phyloP scores from a whole-genome alignment of 2,113 vertebrate species.

The Sisor rabdophorus region DNA sequence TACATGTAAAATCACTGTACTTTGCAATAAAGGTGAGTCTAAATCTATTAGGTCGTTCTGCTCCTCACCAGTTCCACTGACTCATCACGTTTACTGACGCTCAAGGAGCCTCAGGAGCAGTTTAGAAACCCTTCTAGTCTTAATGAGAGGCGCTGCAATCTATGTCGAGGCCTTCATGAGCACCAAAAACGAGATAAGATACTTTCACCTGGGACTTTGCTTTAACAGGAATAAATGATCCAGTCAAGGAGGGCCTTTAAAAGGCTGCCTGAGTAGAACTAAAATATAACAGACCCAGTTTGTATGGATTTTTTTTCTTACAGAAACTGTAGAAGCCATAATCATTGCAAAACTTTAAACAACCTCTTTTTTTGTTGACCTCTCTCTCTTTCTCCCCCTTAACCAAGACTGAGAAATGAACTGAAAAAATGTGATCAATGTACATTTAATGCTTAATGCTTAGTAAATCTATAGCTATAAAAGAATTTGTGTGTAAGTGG shows the following conservation, averaged over 20 bases:
- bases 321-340: too few species aligned
- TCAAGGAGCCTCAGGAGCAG: slow-evolving; percentile 29
- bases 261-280: not conserved
- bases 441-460: too few species aligned
- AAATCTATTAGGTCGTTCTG: not conserved
- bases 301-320: not conserved
- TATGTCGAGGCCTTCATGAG: slow-evolving; percentile 21
- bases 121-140: slow-evolving; percentile 10
- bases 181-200: slow-evolving; percentile 23
- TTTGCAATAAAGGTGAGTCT: not conserved
- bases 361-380: not conserved
- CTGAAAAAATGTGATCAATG: not conserved
- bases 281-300: not conserved
- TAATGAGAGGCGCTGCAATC: slow-evolving; percentile 41
- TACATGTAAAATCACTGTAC: too few species aligned
- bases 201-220: slow-evolving; percentile 34
- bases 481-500: too few species aligned
- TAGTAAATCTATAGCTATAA: too few species aligned
- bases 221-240: slow-evolving; percentile 11
- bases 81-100: slow-evolving; percentile 43
- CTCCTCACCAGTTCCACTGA: slow-evolving; percentile 39
- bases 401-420: not conserved
- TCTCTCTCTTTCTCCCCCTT: not conserved
- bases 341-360: not conserved
- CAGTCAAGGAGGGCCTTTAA: not conserved